Percentiles rank a stretch among this genome's conserved stretches.
These are phyloP conservation scores for Menidia beryllina DNA, from an alignment of 2,113 vertebrate species.

Conservation along the genomic window DNA sequence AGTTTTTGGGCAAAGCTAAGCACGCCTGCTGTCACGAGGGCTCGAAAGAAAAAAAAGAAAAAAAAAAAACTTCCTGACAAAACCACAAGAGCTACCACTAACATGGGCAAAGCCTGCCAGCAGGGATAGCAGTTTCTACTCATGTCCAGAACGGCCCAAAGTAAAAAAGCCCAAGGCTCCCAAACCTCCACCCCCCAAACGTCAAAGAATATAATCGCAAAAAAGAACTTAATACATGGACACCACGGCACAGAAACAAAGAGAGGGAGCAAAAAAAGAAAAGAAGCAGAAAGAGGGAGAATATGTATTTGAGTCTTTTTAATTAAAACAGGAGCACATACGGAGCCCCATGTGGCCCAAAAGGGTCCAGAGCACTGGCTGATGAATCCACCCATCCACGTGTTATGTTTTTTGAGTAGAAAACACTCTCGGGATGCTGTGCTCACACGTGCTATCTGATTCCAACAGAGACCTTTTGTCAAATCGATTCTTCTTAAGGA, in stretches of 20 bases:
- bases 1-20: constrained; percentile 51
- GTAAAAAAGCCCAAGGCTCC: constrained; percentile 2
- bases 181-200: not conserved
- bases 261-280: not conserved
- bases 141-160: constrained; percentile 26
- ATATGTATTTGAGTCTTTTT: constrained; percentile 41
- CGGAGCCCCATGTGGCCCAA: constrained; percentile 46
- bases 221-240: constrained; percentile 1
- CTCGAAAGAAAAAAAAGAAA: not conserved
- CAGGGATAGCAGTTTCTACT: constrained; percentile 13
- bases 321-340: constrained; percentile 70
- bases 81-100: constrained; percentile 56
- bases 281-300: not conserved
- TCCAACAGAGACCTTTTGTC: constrained; percentile 54
- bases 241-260: not conserved
- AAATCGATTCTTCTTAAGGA: constrained; percentile 55
- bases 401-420: constrained; percentile 51
- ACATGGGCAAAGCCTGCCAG: constrained; percentile 43
- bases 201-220: constrained; percentile 21
- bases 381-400: constrained; percentile 65
- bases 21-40: constrained; percentile 65
- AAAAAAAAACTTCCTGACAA: constrained; percentile 57
- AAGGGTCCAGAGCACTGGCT: constrained; percentile 46
- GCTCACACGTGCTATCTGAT: constrained; percentile 64
- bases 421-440: constrained; percentile 48